Evolutionary conservation across 2,797 vertebrate genomes (phyloP).

Genomic region (Oryzias sinensis): DNA sequence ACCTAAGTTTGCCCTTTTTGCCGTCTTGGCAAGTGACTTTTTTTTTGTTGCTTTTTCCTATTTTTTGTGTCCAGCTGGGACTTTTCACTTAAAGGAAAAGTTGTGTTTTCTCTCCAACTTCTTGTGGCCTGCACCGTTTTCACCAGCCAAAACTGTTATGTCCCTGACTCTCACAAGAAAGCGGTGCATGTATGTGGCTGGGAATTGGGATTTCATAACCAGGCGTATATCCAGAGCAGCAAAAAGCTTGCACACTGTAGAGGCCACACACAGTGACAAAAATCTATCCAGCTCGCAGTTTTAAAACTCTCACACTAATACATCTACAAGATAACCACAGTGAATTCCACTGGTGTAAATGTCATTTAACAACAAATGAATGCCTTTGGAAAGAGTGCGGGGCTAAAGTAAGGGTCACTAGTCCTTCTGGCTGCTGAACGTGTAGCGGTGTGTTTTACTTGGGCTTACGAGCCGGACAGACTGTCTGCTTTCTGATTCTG

Average conservation of each 20-base stretch:
- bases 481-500: conserved; percentile 55
- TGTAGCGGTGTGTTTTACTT: conserved; percentile 55
- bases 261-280: conserved; percentile 75
- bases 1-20: conserved; percentile 15
- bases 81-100: conserved; percentile 60
- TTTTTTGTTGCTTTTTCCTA: conserved; percentile 32
- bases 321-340: conserved; percentile 55
- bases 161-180: conserved; percentile 64
- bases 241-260: conserved; percentile 64
- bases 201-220: conserved; percentile 70
- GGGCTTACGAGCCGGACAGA: conserved; percentile 54
- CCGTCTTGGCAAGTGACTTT: conserved; percentile 47
- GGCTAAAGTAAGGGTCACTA: conserved; percentile 44
- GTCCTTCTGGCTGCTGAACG: conserved; percentile 53
- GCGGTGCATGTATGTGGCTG: conserved; percentile 57
- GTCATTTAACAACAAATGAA: conserved; percentile 56
- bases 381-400: conserved; percentile 44
- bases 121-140: conserved; percentile 64
- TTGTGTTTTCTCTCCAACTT: conserved; percentile 64
- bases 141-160: conserved; percentile 70
- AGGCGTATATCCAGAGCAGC: conserved; percentile 68
- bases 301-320: conserved; percentile 52
- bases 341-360: conserved; percentile 57
- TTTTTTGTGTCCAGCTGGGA: conserved; percentile 62
- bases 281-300: conserved; percentile 45